Evolutionary conservation across 2,797 vertebrate species (phyloP), one percentile per base, ranked within the genome.

Genomic region (Platyrinchus mystaceus): DNA sequence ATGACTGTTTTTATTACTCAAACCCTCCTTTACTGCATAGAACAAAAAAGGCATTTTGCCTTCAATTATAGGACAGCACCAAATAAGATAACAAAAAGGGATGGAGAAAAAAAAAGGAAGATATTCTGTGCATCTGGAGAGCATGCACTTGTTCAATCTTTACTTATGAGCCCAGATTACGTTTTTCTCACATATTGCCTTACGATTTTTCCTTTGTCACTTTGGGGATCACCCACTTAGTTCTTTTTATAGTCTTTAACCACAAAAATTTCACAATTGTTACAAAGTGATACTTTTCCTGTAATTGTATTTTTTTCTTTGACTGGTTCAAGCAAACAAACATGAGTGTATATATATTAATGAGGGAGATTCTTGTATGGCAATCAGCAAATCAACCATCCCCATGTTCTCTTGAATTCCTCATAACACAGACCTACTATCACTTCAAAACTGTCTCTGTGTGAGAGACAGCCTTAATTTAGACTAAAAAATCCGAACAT

Each of bases 201-300:
- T 71, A 80, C 81, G 73, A 78, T 90, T 95, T 94, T 96, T 93
- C 75, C 91, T 94, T 91, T 95, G 59, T 52, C 71, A 93, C 68
- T 89, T 66, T 64, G 53, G 66, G 90, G 93, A 96, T 81, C 77
- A 59, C 15, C 59, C 46, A 92, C 52, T 55, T 63, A 18, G 67
- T 83, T 94, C 95, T 96, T 97, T 97, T 96, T 95, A 93, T 84
- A 74, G 43, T 71, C 52, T 77, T 93, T 43, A 73, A 92, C 63
- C 70, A 89, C 69, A 93, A 69, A 90, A 94, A 60, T 50, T 90
- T 58, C 80, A 76, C 62, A 80, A 69, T 19, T 55, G 34, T 71
- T 90, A 93, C 18, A 73, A 91, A 92, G 77, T 32, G 1, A 85
- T 4, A 4, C 22, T 69, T 82, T 85, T 85, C 56, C 74, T 92